Evolutionary conservation across 2,113 vertebrate genomes (phyloP).

Genomic region (Etheostoma spectabile): DNA sequence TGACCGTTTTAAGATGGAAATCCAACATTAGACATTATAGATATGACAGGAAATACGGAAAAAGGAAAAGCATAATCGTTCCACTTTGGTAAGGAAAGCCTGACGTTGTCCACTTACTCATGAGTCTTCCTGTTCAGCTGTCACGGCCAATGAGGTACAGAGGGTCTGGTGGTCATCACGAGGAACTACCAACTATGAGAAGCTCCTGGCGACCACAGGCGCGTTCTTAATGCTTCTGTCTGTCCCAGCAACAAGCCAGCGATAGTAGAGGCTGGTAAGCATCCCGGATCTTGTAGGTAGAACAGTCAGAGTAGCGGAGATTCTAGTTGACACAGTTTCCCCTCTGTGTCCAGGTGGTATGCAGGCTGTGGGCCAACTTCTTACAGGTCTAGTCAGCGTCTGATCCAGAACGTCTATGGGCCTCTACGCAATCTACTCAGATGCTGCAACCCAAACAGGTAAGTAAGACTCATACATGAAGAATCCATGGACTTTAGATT

Average conservation of each 20-base stretch:
- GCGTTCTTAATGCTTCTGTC: constrained; percentile 96
- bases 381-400: constrained; percentile 91
- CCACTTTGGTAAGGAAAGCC: background rate
- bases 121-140: constrained; percentile 80
- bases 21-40: too few relatives aligned
- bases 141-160: constrained; percentile 93
- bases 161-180: constrained; percentile 95
- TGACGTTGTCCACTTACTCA: background rate
- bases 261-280: constrained; percentile 92
- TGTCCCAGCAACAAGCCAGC: constrained; percentile 97
- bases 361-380: constrained; percentile 96
- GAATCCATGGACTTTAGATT: too few relatives aligned
- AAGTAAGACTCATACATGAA: background rate
- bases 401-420: constrained; percentile 97
- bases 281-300: background rate
- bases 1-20: too few relatives aligned
- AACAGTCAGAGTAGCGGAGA: background rate
- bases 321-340: background rate
- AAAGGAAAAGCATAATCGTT: too few relatives aligned
- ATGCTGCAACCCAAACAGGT: constrained; percentile 97
- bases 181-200: constrained; percentile 96
- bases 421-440: constrained; percentile 94
- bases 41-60: too few relatives aligned
- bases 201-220: constrained; percentile 96
- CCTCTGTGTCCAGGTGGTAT: constrained; percentile 88